Evolutionary conservation across 2,113 vertebrate species (phyloP).

Genomic region (Noturus placidus): DNA sequence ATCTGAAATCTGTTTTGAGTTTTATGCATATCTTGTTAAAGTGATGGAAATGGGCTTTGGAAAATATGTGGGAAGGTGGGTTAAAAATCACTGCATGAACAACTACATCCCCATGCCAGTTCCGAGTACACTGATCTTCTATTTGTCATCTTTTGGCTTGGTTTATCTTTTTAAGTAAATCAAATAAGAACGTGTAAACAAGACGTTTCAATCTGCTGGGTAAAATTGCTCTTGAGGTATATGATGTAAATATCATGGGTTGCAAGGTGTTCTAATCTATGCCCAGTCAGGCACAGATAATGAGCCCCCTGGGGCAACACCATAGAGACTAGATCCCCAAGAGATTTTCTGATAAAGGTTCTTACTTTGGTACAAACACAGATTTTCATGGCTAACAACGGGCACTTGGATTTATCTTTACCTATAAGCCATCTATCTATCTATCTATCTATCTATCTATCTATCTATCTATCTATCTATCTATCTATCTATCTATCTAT

Average conservation of each 20-base stretch:
- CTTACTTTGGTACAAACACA: slow-evolving; percentile 10
- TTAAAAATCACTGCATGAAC: neutral
- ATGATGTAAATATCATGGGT: slow-evolving; percentile 56
- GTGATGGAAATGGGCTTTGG: neutral
- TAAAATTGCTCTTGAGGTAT: slow-evolving; percentile 57
- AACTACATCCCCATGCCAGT: neutral
- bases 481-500: too few relatives aligned
- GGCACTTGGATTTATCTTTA: neutral
- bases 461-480: too few relatives aligned
- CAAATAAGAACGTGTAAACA: slow-evolving; percentile 14
- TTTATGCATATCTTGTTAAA: neutral
- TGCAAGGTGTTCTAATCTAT: slow-evolving; percentile 57
- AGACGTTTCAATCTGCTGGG: slow-evolving; percentile 21
- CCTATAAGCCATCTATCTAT: neutral
- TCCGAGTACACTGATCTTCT: neutral
- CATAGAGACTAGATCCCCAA: slow-evolving; percentile 63
- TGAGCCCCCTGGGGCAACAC: slow-evolving; percentile 64
- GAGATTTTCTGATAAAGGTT: slow-evolving; percentile 43
- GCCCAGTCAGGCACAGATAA: slow-evolving; percentile 62
- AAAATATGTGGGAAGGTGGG: neutral
- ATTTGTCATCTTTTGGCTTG: neutral
- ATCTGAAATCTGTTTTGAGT: neutral
- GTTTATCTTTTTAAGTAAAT: neutral
- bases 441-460: too few relatives aligned
- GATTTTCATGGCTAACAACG: neutral